phyloP scores from a whole-genome alignment of 2,113 vertebrate genomes.

The Todiramphus chloris region DNA sequence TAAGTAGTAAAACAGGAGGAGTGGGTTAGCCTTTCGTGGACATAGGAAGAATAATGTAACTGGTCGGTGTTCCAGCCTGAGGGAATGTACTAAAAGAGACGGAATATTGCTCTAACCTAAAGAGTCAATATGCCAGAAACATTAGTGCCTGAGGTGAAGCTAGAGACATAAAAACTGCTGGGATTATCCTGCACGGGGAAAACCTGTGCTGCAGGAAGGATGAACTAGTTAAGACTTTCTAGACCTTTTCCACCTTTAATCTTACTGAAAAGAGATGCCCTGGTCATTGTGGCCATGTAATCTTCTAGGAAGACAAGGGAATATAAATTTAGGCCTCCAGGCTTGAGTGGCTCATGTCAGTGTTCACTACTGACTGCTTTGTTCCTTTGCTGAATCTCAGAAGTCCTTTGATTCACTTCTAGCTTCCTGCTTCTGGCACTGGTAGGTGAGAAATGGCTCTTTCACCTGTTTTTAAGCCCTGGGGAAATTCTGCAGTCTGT shows the following conservation, averaged over 20 bases:
- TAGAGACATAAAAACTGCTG: background rate
- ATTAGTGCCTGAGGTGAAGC: background rate
- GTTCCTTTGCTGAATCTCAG: background rate
- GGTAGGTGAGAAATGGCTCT: conserved; percentile 39
- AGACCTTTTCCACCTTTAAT: background rate
- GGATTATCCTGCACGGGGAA: background rate
- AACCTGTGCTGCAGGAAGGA: background rate
- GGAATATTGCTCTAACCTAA: background rate
- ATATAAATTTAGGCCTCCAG: background rate
- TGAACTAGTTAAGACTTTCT: background rate
- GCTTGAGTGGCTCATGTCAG: background rate
- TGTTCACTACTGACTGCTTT: background rate
- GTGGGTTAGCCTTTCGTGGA: background rate
- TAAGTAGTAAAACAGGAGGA: background rate
- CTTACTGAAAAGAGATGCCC: background rate
- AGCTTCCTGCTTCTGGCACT: background rate
- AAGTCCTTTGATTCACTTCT: conserved; percentile 32
- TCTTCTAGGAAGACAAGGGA: background rate
- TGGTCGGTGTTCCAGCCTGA: background rate
- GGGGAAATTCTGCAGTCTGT: background rate
- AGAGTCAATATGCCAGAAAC: background rate
- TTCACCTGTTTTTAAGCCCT: background rate
- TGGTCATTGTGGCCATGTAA: background rate
- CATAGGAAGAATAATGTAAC: background rate
- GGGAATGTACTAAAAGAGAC: background rate